A percentile compares a stretch with the other conserved stretches of the same genome.
These are phyloP conservation scores for Bubo scandiacus DNA, from an alignment of 2,113 vertebrate species.

Conservation along the genomic window DNA sequence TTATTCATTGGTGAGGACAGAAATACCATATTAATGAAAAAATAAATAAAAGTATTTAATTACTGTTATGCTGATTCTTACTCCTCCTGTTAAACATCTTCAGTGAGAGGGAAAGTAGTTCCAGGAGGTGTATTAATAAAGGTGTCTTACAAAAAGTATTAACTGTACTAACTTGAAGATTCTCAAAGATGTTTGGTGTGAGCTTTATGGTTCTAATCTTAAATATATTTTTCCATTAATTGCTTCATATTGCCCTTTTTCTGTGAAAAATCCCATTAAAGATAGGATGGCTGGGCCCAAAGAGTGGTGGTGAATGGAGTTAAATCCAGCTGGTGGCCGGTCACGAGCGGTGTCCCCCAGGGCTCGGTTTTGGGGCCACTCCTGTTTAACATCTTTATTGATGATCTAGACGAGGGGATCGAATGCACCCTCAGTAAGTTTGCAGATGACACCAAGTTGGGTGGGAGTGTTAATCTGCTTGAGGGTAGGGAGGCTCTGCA, in stretches of 20 bases:
- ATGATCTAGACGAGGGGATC: no score
- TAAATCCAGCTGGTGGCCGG: no score
- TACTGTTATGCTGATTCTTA: neutral
- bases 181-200: neutral
- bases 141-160: neutral
- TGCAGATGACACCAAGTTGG: no score
- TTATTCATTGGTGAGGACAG: constrained; percentile 27
- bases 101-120: neutral
- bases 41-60: constrained; percentile 14
- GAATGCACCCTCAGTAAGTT: no score
- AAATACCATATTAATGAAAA: neutral
- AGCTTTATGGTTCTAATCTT: neutral
- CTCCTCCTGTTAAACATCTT: neutral
- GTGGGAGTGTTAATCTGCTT: no score
- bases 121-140: neutral
- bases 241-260: neutral
- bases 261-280: neutral
- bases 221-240: neutral
- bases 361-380: no score
- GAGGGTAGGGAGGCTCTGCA: no score
- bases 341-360: no score
- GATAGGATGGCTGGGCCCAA: no score
- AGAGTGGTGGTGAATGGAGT: no score
- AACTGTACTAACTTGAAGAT: neutral
- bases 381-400: no score